Base-by-base conservation (phyloP, 2,113 vertebrate species). In the Passerina amoena region DNA sequence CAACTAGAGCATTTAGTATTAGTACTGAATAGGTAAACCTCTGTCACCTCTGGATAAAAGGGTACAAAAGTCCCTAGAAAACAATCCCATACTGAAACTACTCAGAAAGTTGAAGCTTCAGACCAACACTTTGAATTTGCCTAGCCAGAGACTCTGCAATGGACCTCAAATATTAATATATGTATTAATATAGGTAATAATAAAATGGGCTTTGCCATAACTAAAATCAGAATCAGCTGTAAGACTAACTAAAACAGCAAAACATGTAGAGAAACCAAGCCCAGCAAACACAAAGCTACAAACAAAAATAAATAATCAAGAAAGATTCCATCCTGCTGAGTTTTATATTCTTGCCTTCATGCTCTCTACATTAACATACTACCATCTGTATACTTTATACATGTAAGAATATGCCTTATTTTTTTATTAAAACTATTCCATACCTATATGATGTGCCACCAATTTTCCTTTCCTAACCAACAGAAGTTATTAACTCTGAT, bases 1-100 rank as follows among this genome's bases (percentile, higher is more conserved):
- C 28, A 85, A 65, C 11, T 21, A 76, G 12, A 59, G 28, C 23
- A 63, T 4, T 5, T 35, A 20, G 11, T 47, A 47, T 22, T 47
- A 72, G 5, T 13, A 60, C 22, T 0, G 0, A 60, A 33, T 0
- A 38, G 28, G 3, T 6, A 93, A 82, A 79, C 8, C 3, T 69
- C 54, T 59, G 19, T 54, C 33, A 73, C 19, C 42, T 69, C 51
- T 54, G 27, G 6, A 11, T 38, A 71, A 47, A 10, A 68, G 3
- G 11, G 18, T 37, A 56, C 24, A 82, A 30, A 10, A 92, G 23
- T 11, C 10, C 11, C 14, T 35, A 24, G 7, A 56, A 76, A 80
- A 87, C 47, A 59, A 59, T 1, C 0, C 2, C 30, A 65, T 11
- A n/a, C 12, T 25, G 10, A 71, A 94, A 56, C 37, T 35, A 37